A percentile compares a stretch with the other conserved stretches of the same genome.
Evolutionary conservation across 2,888 invertebrate species (phyloP).

Genomic region (Nysson spinosus): DNA sequence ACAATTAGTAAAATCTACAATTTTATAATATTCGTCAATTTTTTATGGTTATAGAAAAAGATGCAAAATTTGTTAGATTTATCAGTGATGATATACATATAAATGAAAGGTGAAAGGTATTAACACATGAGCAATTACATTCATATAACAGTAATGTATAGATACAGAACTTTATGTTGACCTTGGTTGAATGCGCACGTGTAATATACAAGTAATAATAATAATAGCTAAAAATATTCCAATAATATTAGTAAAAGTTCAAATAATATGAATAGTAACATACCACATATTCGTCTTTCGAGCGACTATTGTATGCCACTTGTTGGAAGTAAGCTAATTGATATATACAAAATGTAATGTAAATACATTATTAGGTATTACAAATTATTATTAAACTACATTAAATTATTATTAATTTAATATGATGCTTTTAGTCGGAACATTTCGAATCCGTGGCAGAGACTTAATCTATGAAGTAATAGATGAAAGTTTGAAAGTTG

Average conservation of each 20-base stretch:
- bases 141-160: no score
- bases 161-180: no score
- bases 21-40: no score
- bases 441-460: conserved; percentile 80
- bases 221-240: not conserved
- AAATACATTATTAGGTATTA: not conserved
- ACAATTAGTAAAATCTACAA: no score
- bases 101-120: no score
- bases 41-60: no score
- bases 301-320: conserved; percentile 80
- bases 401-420: conserved; percentile 15
- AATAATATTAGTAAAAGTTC: not conserved
- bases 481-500: conserved; percentile 82
- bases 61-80: no score
- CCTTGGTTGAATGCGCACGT: no score
- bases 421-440: conserved; percentile 80
- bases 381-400: not conserved
- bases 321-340: conserved; percentile 79
- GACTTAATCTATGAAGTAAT: conserved; percentile 79
- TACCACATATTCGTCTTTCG: conserved; percentile 58
- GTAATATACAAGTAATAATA: not conserved
- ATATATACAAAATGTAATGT: conserved; percentile 14
- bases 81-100: no score
- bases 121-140: no score
- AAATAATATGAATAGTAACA: conserved; percentile 14